Evolutionary conservation across 2,888 invertebrate species (phyloP), one percentile per base, ranked within the genome.

Genomic region (Exocentrus adspersus): DNA sequence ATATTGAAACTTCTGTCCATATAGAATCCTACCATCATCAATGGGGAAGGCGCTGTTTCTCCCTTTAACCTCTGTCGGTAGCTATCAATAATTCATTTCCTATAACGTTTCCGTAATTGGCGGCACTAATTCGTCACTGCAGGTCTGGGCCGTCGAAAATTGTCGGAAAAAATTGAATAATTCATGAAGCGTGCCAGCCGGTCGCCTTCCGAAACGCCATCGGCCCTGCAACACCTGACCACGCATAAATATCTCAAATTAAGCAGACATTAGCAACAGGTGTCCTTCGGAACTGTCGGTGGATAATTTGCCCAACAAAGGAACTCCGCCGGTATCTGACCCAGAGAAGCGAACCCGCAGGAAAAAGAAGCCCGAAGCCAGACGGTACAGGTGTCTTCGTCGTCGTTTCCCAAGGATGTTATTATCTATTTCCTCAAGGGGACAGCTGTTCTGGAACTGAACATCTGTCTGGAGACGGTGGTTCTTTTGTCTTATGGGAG

Each of bases 391-490:
- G 73, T 74, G 58, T 42, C 46, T 58, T 62, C 53, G 74, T 74
- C 73, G 75, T 74, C 73, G 71, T 62, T 69, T n/a, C n/a, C 70
- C 62, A 60, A 72, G 68, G 72, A 73, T 69, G 62, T 72, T 71
- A 75, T 74, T 74, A 73, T 72, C 72, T 72, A 70, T 73, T 73
- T 75, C 72, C 71, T 72, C 67, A 37, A 52, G 48, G 14, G 64
- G 69, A 69, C 77, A 77, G 77, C 73, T 77, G 76, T 68, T 42
- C 52, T 63, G 68, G 56, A 66, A 62, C 30, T 60, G 53, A 65
- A 65, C 76, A 75, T 74, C 74, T 76, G 74, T 68, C 64, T 60
- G 32, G 45, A 37, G 60, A 58, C 63, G 50, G 54, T 21, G 52
- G n/a, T n/a, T n/a, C n/a, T n/a, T n/a, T n/a, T n/a, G n/a, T n/a